Base-by-base conservation (phyloP, 2,797 vertebrate genomes). In the Muscicapa comitata region DNA sequence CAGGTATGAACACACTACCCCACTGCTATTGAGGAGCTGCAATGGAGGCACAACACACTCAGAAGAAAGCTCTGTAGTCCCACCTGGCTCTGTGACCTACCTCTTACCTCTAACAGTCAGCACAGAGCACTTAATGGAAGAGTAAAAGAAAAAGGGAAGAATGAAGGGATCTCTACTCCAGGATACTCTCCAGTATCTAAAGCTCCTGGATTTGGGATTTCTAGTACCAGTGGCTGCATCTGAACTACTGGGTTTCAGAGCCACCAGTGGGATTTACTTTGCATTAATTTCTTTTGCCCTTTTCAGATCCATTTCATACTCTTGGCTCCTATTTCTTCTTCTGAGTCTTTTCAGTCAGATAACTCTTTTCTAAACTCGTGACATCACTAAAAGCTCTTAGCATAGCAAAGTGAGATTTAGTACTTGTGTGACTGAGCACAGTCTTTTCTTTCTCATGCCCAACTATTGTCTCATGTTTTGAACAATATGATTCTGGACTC, bases 1-100 rank as follows among this genome's bases (percentile, higher is more conserved):
- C 0, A 0, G 7, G 18, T 42, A 28, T 6, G 24, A 67, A 4
- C 28, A 48, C 29, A 18, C 9, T 4, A 8, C 40, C 33, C 9
- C 45, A 4, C 20, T 37, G 15, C 29, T 7, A 0, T 0, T 29
- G 24, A 20, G 19, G 63, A 88, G 17, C 28, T 35, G 40, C 37
- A 80, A 9, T 0, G 0, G 48, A 54, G 59, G 28, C 21, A 42
- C 26, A 18, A 10, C 1, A 1, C 13, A 29, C n/a, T 66, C 71
- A 71, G 59, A 66, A 55, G 67, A 3, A 2, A 5, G 43, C 21
- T 82, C 20, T 31, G 8, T 7, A 47, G 29, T 58, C 35, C 35
- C 68, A 26, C 6, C 21, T 70, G 25, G 16, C 12, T 62, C 48
- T 68, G 37, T 11, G 8, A 66, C 28, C 35, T 18, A 26, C n/a